Conservation (phyloP, 2,797 vertebrate genomes). For the Psittacula echo region DNA sequence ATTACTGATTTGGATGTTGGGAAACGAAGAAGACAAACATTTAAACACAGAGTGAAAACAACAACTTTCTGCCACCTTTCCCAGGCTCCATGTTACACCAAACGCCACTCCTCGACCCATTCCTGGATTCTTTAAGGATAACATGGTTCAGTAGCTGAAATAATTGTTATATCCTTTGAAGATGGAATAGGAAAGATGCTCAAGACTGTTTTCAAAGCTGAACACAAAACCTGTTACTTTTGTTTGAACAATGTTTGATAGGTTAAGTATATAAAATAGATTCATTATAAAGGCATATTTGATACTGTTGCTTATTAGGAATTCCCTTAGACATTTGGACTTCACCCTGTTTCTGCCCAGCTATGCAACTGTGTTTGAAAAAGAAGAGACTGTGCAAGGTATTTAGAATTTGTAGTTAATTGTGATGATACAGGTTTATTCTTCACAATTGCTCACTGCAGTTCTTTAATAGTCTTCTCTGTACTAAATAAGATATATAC, state of each 20-base stretch:
- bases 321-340: neutral
- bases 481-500: neutral
- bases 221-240: neutral
- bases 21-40: neutral
- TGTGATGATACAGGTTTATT: neutral
- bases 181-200: neutral
- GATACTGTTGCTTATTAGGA: neutral
- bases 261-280: neutral
- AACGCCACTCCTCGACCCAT: accelerated
- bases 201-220: neutral
- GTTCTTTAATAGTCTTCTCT: neutral
- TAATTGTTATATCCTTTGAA: neutral
- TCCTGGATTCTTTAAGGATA: neutral
- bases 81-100: neutral
- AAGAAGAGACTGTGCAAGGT: neutral
- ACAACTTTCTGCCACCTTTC: neutral
- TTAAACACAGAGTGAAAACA: neutral
- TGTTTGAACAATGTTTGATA: neutral
- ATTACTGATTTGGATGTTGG: neutral
- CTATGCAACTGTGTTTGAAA: neutral
- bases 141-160: neutral
- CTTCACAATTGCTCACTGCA: neutral
- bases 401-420: neutral
- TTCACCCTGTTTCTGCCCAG: neutral
- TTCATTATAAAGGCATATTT: neutral